Percentiles rank a stretch among this genome's conserved stretches.
Conservation (phyloP, 2,888 invertebrate species). For the Mantis religiosa region DNA sequence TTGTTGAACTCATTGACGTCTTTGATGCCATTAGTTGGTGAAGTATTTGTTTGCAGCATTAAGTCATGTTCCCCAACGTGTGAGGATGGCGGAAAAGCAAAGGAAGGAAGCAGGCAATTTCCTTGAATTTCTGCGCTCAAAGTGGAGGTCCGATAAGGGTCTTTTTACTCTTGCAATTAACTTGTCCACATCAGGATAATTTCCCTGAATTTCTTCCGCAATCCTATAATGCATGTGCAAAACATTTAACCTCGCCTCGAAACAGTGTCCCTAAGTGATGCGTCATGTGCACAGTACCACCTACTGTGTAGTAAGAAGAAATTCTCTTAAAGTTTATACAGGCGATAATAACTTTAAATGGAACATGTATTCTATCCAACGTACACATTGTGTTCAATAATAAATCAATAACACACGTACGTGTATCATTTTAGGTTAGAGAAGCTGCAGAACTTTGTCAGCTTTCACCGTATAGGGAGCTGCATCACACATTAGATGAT, state of each 20-base stretch:
- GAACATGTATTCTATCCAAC: no score
- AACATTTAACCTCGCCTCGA: no score
- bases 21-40: neutral
- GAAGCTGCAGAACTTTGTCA: neutral
- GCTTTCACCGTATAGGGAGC: neutral
- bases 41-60: neutral
- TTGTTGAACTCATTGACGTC: neutral
- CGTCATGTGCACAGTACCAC: no score
- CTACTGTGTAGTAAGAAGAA: no score
- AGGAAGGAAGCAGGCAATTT: neutral
- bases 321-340: no score
- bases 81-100: neutral
- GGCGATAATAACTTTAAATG: no score
- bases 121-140: neutral
- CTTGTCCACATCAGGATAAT: neutral
- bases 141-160: neutral
- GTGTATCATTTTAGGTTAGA: neutral
- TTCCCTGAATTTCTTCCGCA: neutral
- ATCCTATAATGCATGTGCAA: neutral
- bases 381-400: no score
- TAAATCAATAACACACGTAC: no score
- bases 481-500: neutral
- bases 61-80: neutral
- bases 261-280: no score
- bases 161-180: neutral